Base-by-base conservation (phyloP, 2,113 vertebrate species). In the Lepus americanus region DNA sequence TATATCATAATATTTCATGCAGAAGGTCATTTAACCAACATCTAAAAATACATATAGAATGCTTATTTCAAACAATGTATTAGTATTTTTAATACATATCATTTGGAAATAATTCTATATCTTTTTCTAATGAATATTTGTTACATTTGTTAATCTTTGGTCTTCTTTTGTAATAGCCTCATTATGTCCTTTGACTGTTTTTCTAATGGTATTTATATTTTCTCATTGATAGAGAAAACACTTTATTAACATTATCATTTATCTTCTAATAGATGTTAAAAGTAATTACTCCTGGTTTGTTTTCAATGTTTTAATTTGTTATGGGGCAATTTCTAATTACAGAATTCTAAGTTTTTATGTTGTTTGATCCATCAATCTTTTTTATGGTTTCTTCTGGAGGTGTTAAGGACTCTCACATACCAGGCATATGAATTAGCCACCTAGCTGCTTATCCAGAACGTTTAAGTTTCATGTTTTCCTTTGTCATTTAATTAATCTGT, bases 151-250 rank as follows among this genome's bases (percentile, higher is more conserved):
- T 66, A 82, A 39, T 4, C 19, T 70, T 70, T 78, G 81, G 25
- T 87, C 66, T 87, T 87, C 55, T 92, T 81, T 96, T 81, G 7
- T 72, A 33, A 72, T 72, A 72, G 20, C 5, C 12, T 82, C 13
- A 10, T 88, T 67, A 53, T 44, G 1, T 69, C 14, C 7, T 90
- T 96, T 44, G 13, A 5, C 14, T 55, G 0, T 67, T 96, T 94
- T 86, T 81, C 25, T 93, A 81, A 36, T 93, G 27, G 1, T 39
- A 14, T 82, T 85, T 49, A 13, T 61, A 31, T 90, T 69, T 96
- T 81, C 6, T 70, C 93, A 79, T 23, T 63, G 31, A 51, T 63
- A 63, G 16, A 9, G 25, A 36, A 90, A 96, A 49, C 2, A 69
- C 61, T 27, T 51, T 59, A 55, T 23, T 69, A 87, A 89, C 69